Percentiles rank a stretch among this genome's conserved stretches.
Conservation (phyloP, 2,113 vertebrate genomes). For the Otocyon megalotis region DNA sequence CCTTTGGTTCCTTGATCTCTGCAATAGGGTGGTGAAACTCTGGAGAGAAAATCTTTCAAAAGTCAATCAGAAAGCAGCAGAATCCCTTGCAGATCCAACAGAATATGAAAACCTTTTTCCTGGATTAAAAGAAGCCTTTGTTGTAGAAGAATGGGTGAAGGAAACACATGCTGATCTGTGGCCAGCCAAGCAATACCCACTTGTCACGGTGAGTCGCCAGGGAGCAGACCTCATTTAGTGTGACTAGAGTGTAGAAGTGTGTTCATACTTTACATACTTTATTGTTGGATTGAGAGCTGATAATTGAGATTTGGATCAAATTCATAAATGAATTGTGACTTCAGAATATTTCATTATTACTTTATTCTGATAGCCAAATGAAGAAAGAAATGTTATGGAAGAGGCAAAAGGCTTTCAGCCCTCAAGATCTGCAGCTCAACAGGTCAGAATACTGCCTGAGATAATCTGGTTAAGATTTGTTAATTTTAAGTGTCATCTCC, state of each 20-base stretch:
- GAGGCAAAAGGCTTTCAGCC: slow-evolving; percentile 94
- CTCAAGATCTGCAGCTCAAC: slow-evolving; percentile 82
- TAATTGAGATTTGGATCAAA: slow-evolving; percentile 2
- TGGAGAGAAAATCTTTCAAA: slow-evolving; percentile 97
- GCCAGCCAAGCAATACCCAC: slow-evolving; percentile 95
- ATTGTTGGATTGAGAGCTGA: background rate
- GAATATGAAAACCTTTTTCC: slow-evolving; percentile 99
- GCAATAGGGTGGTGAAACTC: slow-evolving; percentile 94
- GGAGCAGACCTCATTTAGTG: background rate
- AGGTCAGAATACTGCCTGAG: slow-evolving; percentile 84
- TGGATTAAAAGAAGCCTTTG: slow-evolving; percentile 96
- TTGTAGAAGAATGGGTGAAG: slow-evolving; percentile 94
- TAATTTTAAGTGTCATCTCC: background rate
- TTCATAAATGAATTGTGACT: slow-evolving; percentile 28
- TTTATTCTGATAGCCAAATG: slow-evolving; percentile 91
- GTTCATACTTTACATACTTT: background rate
- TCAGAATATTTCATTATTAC: slow-evolving; percentile 29
- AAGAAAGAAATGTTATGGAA: slow-evolving; percentile 97
- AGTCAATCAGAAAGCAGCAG: slow-evolving; percentile 98
- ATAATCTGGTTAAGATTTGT: background rate
- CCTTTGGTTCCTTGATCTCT: slow-evolving; percentile 57
- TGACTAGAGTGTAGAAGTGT: background rate
- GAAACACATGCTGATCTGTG: slow-evolving; percentile 89
- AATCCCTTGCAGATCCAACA: slow-evolving; percentile 97
- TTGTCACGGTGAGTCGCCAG: slow-evolving; percentile 92